Percentiles rank a stretch among this genome's conserved stretches.
Conservation (phyloP, 2,888 invertebrate species). For the Embidobia sp. region DNA sequence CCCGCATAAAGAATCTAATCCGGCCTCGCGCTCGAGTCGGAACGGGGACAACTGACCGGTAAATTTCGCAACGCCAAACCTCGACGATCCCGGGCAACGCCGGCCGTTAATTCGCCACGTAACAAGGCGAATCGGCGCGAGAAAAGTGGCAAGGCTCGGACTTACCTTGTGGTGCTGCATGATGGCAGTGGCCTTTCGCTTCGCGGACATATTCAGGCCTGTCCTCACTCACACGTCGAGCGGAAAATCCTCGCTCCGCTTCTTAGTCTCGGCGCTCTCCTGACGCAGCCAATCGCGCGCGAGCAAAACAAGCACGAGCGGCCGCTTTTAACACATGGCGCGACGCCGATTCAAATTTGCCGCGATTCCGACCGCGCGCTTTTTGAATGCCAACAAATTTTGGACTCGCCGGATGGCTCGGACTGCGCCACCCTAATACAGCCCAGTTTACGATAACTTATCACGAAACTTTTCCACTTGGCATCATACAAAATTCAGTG, state of each 20-base stretch:
- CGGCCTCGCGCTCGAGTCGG: neutral
- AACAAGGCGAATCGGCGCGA: slow-evolving; percentile 37
- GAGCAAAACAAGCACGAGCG: slow-evolving; percentile 60
- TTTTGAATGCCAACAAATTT: no score
- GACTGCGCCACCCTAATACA: no score
- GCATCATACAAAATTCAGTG: slow-evolving; percentile 1
- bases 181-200: slow-evolving; percentile 88
- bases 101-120: slow-evolving; percentile 27
- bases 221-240: slow-evolving; percentile 73
- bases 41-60: slow-evolving; percentile 49
- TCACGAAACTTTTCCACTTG: slow-evolving; percentile 46
- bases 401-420: no score
- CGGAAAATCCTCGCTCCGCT: slow-evolving; percentile 70
- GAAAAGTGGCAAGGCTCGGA: slow-evolving; percentile 54
- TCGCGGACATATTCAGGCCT: slow-evolving; percentile 85
- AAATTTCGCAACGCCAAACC: slow-evolving; percentile 35
- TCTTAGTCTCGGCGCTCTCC: slow-evolving; percentile 65
- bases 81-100: slow-evolving; percentile 24
- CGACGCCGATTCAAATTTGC: no score
- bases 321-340: slow-evolving; percentile 72
- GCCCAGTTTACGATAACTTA: neutral
- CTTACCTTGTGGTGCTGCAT: slow-evolving; percentile 85
- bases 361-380: no score
- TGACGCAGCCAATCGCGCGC: slow-evolving; percentile 65
- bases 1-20: slow-evolving; percentile 23